Base-by-base conservation (phyloP, 2,797 vertebrate genomes). In the Poecilia picta region DNA sequence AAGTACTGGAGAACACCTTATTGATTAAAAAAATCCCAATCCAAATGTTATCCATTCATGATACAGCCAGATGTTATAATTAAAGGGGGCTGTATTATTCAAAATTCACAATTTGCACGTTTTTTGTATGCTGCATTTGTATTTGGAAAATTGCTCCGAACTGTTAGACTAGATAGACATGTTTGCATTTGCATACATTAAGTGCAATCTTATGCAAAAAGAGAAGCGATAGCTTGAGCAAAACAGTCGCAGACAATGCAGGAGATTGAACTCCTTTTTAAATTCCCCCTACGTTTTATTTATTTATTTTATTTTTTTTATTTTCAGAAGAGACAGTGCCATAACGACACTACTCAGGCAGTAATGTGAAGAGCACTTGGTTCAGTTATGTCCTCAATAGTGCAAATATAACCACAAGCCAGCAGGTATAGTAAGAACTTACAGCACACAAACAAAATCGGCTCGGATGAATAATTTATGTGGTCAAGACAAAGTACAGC, bases 381-480 rank as follows among this genome's bases (percentile, higher is more conserved):
- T 75, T 70, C 57, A 68, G 33, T 70, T 74, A 53, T 45, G 8
- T 70, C 41, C 73, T 47, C 49, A 23, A 47, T 23, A 57, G 51
- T 71, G 64, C 64, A 80, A 68, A 71, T 75, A 71, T 59, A 80
- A 39, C 31, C 20, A 57, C n/a, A 41, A 59, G 39, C 31, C 49
- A 75, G 73, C 74, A 62, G 23, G 20, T 47, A 43, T 23, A 59
- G 43, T n/a, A 72, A 59, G 23, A 39, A 70, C 23, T 57, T 39
- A 70, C 43, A 39, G 31, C 25, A 55, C 45, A 46, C 45, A 71
- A 57, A 68, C 49, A 71, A 57, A 75, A 75, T 59, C 25, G 6
- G 36, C 31, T 62, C 11, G n/a, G n/a, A 73, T 78, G 13, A 78
- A 78, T 72, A 73, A 78, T 73, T 62, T n/a, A 78, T 78, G 23